Conservation (phyloP, 2,113 vertebrate species). For the Indicator indicator region DNA sequence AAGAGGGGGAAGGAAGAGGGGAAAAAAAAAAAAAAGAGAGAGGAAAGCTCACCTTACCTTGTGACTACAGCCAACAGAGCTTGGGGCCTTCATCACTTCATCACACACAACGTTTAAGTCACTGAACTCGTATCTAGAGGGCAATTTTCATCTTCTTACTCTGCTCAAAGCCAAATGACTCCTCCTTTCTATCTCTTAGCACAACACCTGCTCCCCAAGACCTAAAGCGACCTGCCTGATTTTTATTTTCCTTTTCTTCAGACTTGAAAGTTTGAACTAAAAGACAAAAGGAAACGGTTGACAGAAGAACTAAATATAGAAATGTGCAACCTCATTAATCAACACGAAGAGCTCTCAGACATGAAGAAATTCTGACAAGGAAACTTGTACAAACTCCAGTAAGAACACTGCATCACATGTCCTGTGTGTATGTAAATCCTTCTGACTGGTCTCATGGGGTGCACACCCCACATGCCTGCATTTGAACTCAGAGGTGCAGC, state of each 20-base stretch:
- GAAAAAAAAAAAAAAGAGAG: accelerated
- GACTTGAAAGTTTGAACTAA: neutral
- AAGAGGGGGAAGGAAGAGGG: neutral
- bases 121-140: neutral
- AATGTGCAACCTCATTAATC: neutral
- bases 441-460: neutral
- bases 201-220: slow-evolving; percentile 23
- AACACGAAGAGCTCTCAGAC: neutral
- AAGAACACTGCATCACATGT: neutral
- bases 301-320: slow-evolving; percentile 32
- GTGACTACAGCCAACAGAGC: neutral
- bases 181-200: neutral
- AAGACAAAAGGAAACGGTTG: slow-evolving; percentile 35
- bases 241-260: neutral
- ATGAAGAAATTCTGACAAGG: neutral
- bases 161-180: neutral
- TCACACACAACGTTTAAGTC: neutral
- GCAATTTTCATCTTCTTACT: neutral
- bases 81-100: neutral
- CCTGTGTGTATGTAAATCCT: too few species aligned
- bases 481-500: neutral
- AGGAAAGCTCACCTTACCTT: neutral
- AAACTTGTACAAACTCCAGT: neutral
- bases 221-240: neutral
- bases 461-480: neutral